These are phyloP conservation scores for Psammodynastes pulverulentus DNA, from an alignment of 2,113 vertebrate genomes.

Conservation along the genomic window DNA sequence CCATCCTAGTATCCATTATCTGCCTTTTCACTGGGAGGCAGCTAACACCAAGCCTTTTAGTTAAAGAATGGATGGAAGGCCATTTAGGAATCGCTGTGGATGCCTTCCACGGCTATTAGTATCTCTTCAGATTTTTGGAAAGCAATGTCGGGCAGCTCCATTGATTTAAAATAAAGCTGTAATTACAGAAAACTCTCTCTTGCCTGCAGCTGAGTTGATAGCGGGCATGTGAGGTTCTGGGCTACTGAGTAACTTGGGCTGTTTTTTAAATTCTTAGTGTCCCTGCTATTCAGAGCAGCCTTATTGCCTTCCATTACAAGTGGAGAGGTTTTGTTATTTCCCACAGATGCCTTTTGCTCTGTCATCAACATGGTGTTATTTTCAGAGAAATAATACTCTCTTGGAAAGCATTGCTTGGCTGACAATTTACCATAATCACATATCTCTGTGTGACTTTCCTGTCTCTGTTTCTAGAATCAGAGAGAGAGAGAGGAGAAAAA, in stretches of 20 bases:
- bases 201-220: conserved; percentile 39
- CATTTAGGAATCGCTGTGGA: conserved; percentile 1
- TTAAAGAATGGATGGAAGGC: neutral
- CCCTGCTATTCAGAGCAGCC: neutral
- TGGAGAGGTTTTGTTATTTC: conserved; percentile 42
- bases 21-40: neutral
- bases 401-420: conserved; percentile 27
- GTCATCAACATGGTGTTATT: neutral
- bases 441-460: conserved; percentile 10
- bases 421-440: conserved; percentile 38
- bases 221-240: neutral
- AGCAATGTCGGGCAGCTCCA: neutral
- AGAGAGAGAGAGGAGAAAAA: neutral
- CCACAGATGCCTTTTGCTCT: neutral
- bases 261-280: conserved; percentile 24
- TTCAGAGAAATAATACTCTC: conserved; percentile 35
- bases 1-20: neutral
- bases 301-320: conserved; percentile 20
- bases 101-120: conserved; percentile 13
- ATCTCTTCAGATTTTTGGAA: conserved; percentile 17
- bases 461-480: conserved; percentile 7
- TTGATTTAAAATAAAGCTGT: conserved; percentile 32
- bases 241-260: neutral
- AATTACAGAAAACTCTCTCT: conserved; percentile 14
- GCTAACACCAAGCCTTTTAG: neutral